Evolutionary conservation across 2,888 invertebrate genomes (phyloP), one percentile per base, ranked within the genome.

Genomic region (Dione juno): DNA sequence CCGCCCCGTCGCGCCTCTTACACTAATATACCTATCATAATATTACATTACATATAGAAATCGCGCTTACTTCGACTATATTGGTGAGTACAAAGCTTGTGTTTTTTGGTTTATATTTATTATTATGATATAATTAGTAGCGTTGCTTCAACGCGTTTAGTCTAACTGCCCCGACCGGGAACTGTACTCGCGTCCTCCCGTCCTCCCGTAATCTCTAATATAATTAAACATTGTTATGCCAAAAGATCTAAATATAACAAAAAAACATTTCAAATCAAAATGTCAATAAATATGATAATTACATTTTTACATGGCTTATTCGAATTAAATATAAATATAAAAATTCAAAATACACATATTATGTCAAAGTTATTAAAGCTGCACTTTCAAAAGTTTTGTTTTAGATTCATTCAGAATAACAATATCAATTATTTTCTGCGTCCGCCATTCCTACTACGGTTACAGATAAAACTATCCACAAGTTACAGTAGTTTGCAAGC

Each of bases 1-100:
- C n/a, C n/a, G 16, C 48, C n/a, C 28, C 28, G 28, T 40, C 37
- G 40, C 16, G 10, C 16, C 37, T 16, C 16, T 19, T 21, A 66
- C 53, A 90, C 76, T 82, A 86, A 83, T 16, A 50, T 19, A 50
- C 8, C 16, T 50, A 50, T 50, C 16, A 16, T 50, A 50, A 10
- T 50, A 82, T 80, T 83, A 87, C 88, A 82, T 80, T 83, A 87
- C 88, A 89, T 89, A 89, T 89, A 89, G 82, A 86, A 89, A 88
- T 88, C 85, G 87, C 82, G 85, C 88, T 88, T 88, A 87, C 75
- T 76, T 77, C 75, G 48, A 78, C 81, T 82, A 84, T 83, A 84
- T 79, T 85, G 88, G 86, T 88, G 88, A 78, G 89, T 82, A 87
- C 86, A 50, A 92, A 92, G 91, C 90, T 61, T 88, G 86, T 88